Base-by-base conservation (phyloP, 1,140 invertebrate genomes). In the Aphaenogaster floridana region DNA sequence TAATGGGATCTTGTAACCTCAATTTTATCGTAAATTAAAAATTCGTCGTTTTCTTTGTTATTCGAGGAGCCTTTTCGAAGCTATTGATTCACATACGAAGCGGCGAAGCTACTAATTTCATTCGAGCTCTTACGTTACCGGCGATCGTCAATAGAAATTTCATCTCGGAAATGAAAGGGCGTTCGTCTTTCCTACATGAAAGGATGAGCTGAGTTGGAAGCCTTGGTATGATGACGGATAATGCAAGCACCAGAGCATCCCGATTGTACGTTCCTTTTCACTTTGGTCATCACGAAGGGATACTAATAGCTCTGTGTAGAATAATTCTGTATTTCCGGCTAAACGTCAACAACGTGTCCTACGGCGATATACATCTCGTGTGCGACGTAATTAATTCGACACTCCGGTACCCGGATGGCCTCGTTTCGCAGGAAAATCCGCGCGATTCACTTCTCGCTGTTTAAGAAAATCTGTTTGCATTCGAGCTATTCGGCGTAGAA, bases 381-480 rank as follows among this genome's bases (percentile, higher is more conserved):
- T 50, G 59, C 42, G 74, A 90, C 69, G 54, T 86, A 39, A 89
- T 90, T 90, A 90, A 89, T 90, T 87, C 85, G 28, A 87, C 64
- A n/a, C 9, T 13, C 21, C n/a, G 21, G 21, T 69, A 50, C 9
- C 21, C 21, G 57, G 21, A 8, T 28, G 21, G 6, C 15, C 6
- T 34, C 61, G 11, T 63, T 42, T 45, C 13, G 7, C 13, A 50
- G 34, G 61, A 61, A 54, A 86, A 66, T 64, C 34, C 36, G 9
- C 15, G 57, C 64, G 74, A 63, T 50, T 34, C 36, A 54, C 21
- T 54, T 74, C 13, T 34, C 21, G 57, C 17, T 7, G 2, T 17
- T 21, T 28, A 52, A 52, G 39, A 48, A 57, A 74, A 48, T 79
- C 76, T 76, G 52, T 74, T 84, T 63, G 28, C 42, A 5, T 21